These are phyloP conservation scores for Ahaetulla prasina DNA, from an alignment of 2,113 vertebrate genomes.

Conservation along the genomic window DNA sequence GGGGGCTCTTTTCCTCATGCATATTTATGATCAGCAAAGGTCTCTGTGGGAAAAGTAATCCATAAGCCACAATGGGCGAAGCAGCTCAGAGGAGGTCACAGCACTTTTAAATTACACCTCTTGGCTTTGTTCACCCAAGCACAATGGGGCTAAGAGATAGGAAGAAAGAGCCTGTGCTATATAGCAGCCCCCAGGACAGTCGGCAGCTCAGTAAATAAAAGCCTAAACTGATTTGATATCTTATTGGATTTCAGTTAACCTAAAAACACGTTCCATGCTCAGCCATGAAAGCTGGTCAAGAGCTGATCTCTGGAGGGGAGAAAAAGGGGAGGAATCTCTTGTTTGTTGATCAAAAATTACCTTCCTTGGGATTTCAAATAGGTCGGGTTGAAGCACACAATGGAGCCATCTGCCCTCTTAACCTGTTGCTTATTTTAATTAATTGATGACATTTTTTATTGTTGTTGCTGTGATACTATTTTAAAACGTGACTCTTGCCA, in stretches of 20 bases:
- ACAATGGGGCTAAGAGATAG: conserved; percentile 60
- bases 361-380: conserved; percentile 60
- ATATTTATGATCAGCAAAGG: conserved; percentile 61
- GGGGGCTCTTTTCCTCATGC: conserved; percentile 49
- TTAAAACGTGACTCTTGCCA: neutral
- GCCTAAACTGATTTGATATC: conserved; percentile 41
- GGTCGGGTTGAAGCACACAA: conserved; percentile 59
- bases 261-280: conserved; percentile 31
- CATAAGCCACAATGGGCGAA: conserved; percentile 40
- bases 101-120: conserved; percentile 68
- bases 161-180: conserved; percentile 41
- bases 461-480: conserved; percentile 28
- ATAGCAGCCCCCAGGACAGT: conserved; percentile 43
- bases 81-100: conserved; percentile 56
- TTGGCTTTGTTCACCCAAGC: conserved; percentile 54
- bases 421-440: conserved; percentile 66
- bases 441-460: conserved; percentile 66
- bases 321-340: neutral
- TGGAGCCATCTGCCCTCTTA: conserved; percentile 63
- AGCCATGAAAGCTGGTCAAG: conserved; percentile 19
- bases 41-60: conserved; percentile 48
- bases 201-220: conserved; percentile 43
- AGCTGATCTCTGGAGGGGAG: neutral
- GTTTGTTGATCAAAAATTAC: conserved; percentile 49
- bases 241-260: conserved; percentile 50